Base-by-base conservation (phyloP, 2,113 vertebrate genomes). In the Lepus europaeus region DNA sequence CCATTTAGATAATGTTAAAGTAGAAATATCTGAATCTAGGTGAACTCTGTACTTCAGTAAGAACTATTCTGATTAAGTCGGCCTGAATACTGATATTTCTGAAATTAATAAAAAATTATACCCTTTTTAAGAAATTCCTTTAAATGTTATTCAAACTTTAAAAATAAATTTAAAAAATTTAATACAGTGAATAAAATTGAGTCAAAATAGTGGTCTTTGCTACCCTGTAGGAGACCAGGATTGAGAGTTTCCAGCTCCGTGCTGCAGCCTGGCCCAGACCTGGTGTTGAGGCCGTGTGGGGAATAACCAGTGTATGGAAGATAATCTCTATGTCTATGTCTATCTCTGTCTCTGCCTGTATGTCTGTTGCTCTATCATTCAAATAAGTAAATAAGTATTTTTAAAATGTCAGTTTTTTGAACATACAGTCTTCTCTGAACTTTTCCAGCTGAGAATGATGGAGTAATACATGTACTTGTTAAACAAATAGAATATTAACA, bases 401-500 rank as follows among this genome's bases (percentile, higher is more conserved):
- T 89, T 85, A 59, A 59, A 72, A n/a, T 56, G 12, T 69, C 22
- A 36, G 9, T 68, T 22, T 90, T 90, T 94, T 83, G 56, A 77
- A 82, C 79, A 31, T 83, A 1, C 27, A 90, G 11, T 45, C 9
- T 19, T 72, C 23, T 63, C 25, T 82, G 68, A 78, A 17, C 5
- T 82, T 87, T 85, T 73, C 19, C 49, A 53, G 8, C n/a, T 82
- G 25, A 77, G 49, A 59, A 39, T 93, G 72, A 66, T 19, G 17
- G 68, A 87, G 33, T 83, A 70, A 90, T 25, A 59, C 23, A 53
- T 69, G 20, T 61, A 61, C 33, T 89, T 97, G 39, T 73, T 89
- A 91, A 68, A 39, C 51, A 82, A 79, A 69, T 86, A 76, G 39
- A 90, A 73, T 90, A 88, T 87, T 92, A 79, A 66, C 68, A 77